phyloP scores from a whole-genome alignment of 2,113 vertebrate species.

The Stigmatopora nigra region DNA sequence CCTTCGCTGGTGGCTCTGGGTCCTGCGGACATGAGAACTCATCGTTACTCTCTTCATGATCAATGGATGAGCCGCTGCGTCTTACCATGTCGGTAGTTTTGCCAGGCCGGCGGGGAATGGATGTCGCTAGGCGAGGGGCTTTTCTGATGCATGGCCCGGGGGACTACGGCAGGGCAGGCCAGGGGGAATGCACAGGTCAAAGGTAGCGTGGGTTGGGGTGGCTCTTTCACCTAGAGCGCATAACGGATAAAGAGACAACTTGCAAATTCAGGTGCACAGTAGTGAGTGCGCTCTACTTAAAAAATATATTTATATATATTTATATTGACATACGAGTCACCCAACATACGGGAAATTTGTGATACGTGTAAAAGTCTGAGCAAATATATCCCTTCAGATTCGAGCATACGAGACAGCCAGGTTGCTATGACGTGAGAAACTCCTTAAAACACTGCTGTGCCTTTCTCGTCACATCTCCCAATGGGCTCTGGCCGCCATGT shows the following conservation, averaged over 20 bases:
- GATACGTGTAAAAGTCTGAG: too few species aligned
- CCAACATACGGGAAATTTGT: too few species aligned
- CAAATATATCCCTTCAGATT: too few species aligned
- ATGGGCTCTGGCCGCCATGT: too few species aligned
- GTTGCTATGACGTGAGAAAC: too few species aligned
- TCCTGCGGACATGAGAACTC: conserved; percentile 11
- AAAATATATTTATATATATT: too few species aligned
- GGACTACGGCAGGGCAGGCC: conserved; percentile 32
- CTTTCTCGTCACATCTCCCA: too few species aligned
- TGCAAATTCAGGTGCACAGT: background rate
- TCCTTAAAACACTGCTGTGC: too few species aligned
- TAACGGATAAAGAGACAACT: conserved; percentile 26
- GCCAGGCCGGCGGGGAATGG: conserved; percentile 24
- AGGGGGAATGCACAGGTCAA: conserved; percentile 54
- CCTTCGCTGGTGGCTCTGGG: conserved; percentile 30
- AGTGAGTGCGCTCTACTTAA: too few species aligned
- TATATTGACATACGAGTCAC: too few species aligned
- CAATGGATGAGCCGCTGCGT: background rate
- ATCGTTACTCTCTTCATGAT: background rate
- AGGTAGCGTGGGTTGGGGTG: conserved; percentile 47
- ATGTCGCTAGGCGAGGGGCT: conserved; percentile 27
- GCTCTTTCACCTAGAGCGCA: conserved; percentile 71
- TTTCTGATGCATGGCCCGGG: conserved; percentile 41
- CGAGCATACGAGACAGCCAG: too few species aligned
- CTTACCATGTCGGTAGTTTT: conserved; percentile 39